Evolutionary conservation across 2,113 vertebrate species (phyloP).

Genomic region (Planiliza haematocheilus): DNA sequence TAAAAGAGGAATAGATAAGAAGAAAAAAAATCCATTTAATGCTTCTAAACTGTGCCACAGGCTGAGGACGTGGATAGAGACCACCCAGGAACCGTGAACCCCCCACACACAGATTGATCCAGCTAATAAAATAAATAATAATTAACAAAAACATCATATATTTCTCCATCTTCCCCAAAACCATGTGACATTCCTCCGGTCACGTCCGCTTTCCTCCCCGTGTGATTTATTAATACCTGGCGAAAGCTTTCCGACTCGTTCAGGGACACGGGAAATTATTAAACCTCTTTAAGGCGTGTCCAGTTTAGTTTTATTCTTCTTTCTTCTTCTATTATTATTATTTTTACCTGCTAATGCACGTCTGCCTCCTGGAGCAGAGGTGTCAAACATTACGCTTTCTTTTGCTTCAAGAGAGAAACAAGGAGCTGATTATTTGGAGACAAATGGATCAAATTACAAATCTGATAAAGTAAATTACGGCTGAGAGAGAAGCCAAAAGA

Average conservation of each 20-base stretch:
- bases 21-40: conserved; percentile 19
- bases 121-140: not conserved
- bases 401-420: too few species aligned
- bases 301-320: not conserved
- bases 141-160: too few species aligned
- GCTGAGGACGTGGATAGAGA: not conserved
- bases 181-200: not conserved
- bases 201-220: conserved; percentile 2
- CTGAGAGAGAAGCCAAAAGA: not conserved
- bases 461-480: not conserved
- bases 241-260: conserved; percentile 9
- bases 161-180: too few species aligned
- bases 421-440: too few species aligned
- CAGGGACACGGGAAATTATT: conserved; percentile 12
- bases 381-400: too few species aligned
- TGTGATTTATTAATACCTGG: conserved; percentile 22
- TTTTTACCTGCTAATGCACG: too few species aligned
- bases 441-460: too few species aligned
- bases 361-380: too few species aligned
- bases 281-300: conserved; percentile 10
- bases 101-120: not conserved
- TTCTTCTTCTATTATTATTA: too few species aligned
- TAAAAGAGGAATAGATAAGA: conserved; percentile 1
- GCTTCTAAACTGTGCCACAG: conserved; percentile 41
- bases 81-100: conserved; percentile 24